Base-by-base conservation (phyloP, 1,140 invertebrate genomes). In the Drosophila ohnishii region DNA sequence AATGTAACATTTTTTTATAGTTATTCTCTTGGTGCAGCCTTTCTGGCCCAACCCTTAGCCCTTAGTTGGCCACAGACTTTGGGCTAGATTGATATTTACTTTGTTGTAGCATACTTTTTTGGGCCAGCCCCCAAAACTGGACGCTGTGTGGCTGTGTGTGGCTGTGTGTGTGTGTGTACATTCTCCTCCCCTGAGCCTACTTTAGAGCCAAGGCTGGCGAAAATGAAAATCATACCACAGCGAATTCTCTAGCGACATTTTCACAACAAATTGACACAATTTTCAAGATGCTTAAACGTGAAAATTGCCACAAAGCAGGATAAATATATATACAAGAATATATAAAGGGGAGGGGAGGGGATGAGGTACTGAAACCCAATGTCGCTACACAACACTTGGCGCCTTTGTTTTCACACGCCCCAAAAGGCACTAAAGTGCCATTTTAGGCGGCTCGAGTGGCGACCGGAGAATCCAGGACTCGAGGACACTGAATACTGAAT, bases 181-280 rank as follows among this genome's bases (percentile, higher is more conserved):
- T 32, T 28, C 28, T 50, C 47, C 47, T 48, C 62, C 73, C 48
- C 25, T 34, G 48, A 53, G 72, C 56, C 55, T 66, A 65, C 62
- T 74, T 59, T 65, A 66, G 28, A 32, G 37, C 35, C 9, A 32
- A 25, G 44, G 22, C 22, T 8, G 39, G 5, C 5, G 42, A 25
- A 84, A 83, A 84, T 61, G 77, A 85, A 80, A 78, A 78, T 75
- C 82, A 86, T 78, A 57, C 69, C 82, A 86, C 59, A 71, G 65
- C 50, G 78, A 83, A 88, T 74, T 88, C 84, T 88, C 84, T 30
- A 79, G 80, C 55, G 77, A 74, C 78, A 83, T 90, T 88, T 88
- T 79, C 77, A 90, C 82, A 90, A 78, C 88, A 90, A 90, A 90
- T 90, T 90, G 88, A 90, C 88, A 90, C 81, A 90, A 90, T 89